A percentile compares a stretch with the other conserved stretches of the same genome.
Conservation (phyloP, 2,113 vertebrate genomes). For the Heterotis niloticus region DNA sequence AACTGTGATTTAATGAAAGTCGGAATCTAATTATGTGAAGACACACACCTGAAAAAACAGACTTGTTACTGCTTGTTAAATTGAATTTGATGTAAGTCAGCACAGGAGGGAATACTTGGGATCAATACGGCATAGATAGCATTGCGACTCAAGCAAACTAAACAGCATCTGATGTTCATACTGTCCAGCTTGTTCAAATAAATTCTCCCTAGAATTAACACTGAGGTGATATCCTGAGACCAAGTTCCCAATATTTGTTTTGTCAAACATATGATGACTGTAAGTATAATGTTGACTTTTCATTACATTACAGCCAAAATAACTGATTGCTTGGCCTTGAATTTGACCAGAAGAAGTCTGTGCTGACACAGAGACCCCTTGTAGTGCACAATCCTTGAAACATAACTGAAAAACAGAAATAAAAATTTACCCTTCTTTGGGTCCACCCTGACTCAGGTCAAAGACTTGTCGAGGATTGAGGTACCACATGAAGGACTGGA, state of each 20-base stretch:
- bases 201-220: too few species aligned
- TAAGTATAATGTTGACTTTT: too few species aligned
- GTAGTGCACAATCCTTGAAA: not conserved
- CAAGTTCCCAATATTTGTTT: too few species aligned
- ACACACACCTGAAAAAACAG: not conserved
- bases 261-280: too few species aligned
- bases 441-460: conserved; percentile 86
- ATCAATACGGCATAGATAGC: too few species aligned
- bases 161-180: too few species aligned
- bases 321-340: conserved; percentile 1
- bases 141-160: too few species aligned
- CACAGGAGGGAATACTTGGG: not conserved
- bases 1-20: not conserved
- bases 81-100: not conserved
- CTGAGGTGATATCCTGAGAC: too few species aligned
- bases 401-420: not conserved
- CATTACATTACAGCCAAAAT: too few species aligned
- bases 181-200: too few species aligned
- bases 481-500: conserved; percentile 96
- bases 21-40: not conserved
- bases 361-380: not conserved
- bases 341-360: not conserved
- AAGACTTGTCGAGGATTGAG: conserved; percentile 96
- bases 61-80: not conserved
- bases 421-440: conserved; percentile 81